Base-by-base conservation (phyloP, 2,888 invertebrate species). In the Aleiodes leptofemur region DNA sequence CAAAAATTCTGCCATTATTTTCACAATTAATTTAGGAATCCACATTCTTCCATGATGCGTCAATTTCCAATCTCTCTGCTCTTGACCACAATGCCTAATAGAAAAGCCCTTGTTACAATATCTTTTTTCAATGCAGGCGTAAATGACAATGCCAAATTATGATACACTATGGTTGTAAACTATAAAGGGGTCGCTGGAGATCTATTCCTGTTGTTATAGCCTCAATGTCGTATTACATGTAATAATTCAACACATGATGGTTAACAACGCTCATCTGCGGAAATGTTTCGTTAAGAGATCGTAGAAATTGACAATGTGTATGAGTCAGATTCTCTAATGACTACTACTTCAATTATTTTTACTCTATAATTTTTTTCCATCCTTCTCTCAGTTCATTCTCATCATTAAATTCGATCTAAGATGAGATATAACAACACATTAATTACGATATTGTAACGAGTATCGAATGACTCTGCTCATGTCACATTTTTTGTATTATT, bases 281-380 rank as follows among this genome's bases (percentile, higher is more conserved):
- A 64, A 64, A 64, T 43, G 34, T 64, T 64, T 64, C 64, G 64
- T 64, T 64, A 64, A 64, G 64, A 64, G 64, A 64, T 64, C 64
- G 64, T 43, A 4, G 3, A 43, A 43, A 64, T 64, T 64, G 64
- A 64, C 64, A 64, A 48, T 13, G 61, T 38, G 34, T 34, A 48
- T 13, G 64, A 64, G 48, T 64, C 64, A 64, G 48, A 64, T 64
- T 64, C 43, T 43, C 64, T 64, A 64, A 64, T 64, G 64, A 64
- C 64, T 13, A 1, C 43, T 43, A 43, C 61, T 23, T 64, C 61
- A 61, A 6, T 61, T 9, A 43, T 43, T 61, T 4, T n/a, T 38
- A 13, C 61, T 61, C 38, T 13, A 31, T 43, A 14, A 43, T 43
- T 43, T 43, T 43, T 43, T 43, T 9, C 11, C 34, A 34, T 43